Conservation (phyloP, 2,113 vertebrate genomes). For the Pimephales promelas region DNA sequence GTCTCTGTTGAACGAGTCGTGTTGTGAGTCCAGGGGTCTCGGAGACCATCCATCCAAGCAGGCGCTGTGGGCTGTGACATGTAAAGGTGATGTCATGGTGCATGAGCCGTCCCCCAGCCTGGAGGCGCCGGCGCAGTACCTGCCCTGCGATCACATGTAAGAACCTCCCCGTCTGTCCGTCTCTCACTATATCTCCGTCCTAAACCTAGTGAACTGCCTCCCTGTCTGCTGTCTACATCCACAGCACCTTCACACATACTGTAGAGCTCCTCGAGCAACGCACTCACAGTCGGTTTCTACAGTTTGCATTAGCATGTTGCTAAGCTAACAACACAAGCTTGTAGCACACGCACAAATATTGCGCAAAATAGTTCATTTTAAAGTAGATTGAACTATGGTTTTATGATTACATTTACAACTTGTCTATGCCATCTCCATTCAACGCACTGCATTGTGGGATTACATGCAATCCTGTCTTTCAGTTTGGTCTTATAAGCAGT, state of each 20-base stretch:
- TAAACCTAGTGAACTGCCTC: conserved; percentile 9
- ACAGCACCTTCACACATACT: neutral
- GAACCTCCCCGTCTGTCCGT: conserved; percentile 51
- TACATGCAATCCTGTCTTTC: too few species aligned
- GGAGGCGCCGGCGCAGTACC: conserved; percentile 75
- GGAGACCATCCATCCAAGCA: conserved; percentile 82
- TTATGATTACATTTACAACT: too few species aligned
- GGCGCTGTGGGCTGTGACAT: conserved; percentile 93
- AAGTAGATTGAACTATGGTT: too few species aligned
- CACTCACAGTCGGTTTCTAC: neutral
- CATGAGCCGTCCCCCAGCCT: conserved; percentile 87
- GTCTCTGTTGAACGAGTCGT: conserved; percentile 86
- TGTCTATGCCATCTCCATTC: too few species aligned
- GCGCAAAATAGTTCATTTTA: too few species aligned
- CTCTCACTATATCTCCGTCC: neutral
- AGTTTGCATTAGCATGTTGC: neutral
- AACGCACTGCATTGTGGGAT: too few species aligned
- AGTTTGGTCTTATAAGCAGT: too few species aligned
- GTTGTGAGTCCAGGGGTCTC: conserved; percentile 86
- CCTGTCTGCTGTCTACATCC: neutral
- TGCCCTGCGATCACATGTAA: conserved; percentile 92
- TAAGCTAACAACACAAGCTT: neutral
- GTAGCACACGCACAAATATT: too few species aligned
- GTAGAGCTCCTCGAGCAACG: too few species aligned
- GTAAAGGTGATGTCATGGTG: conserved; percentile 93